Percentiles rank a stretch among this genome's conserved stretches.
phyloP scores from a whole-genome alignment of 2,113 vertebrate species.

The Progne subis region DNA sequence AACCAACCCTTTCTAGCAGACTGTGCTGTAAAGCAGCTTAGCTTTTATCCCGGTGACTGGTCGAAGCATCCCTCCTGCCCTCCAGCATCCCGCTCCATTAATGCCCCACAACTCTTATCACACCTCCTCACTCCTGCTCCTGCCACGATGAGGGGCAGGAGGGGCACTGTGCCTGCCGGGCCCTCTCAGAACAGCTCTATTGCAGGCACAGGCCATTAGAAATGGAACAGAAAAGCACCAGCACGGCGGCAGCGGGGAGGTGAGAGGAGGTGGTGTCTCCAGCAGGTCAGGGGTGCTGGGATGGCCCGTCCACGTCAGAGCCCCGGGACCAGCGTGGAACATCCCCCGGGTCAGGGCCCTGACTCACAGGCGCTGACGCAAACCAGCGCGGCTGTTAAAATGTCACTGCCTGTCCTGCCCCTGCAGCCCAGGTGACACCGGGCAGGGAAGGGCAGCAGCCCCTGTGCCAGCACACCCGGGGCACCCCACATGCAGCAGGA shows the following conservation, averaged over 20 bases:
- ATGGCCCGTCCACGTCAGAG: neutral
- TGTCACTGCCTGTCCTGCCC: neutral
- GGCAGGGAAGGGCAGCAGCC: neutral
- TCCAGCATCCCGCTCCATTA: neutral
- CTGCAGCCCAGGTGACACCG: neutral
- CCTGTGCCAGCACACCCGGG: neutral
- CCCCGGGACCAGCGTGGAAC: neutral
- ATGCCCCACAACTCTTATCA: neutral
- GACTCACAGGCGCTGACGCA: neutral
- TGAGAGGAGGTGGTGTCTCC: neutral
- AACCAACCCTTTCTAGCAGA: neutral
- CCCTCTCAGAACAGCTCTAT: neutral
- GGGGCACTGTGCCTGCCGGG: neutral
- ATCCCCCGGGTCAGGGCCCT: conserved; percentile 22
- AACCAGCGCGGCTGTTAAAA: neutral
- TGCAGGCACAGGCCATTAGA: neutral
- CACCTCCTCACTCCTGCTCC: neutral
- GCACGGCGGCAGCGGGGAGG: neutral
- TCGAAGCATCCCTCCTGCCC: neutral
- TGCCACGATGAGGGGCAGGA: neutral
- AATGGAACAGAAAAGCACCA: neutral
- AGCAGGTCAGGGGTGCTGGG: neutral
- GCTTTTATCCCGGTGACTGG: neutral
- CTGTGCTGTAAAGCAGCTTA: neutral
- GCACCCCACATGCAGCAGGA: neutral